Percentiles rank a stretch among this genome's conserved stretches.
phyloP scores from a whole-genome alignment of 2,113 vertebrate genomes.

The Dissostichus mawsoni region DNA sequence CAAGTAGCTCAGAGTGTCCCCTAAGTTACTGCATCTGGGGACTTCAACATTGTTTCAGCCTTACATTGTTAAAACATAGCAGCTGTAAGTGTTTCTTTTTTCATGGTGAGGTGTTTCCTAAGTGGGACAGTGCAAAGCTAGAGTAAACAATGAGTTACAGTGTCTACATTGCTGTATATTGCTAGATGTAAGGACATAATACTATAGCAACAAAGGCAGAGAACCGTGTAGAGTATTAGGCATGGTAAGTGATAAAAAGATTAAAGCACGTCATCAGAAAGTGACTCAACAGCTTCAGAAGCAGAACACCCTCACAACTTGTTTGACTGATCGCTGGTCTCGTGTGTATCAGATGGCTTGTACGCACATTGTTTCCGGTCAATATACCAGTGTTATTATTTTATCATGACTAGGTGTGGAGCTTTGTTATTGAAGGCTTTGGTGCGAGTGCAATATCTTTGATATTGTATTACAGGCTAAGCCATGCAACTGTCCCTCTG shows the following conservation, averaged over 20 bases:
- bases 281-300: constrained; percentile 15
- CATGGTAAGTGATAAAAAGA: constrained; percentile 41
- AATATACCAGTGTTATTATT: constrained; percentile 64
- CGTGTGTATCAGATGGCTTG: constrained; percentile 47
- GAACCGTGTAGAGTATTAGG: constrained; percentile 1
- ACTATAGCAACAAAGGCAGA: neutral
- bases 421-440: constrained; percentile 66
- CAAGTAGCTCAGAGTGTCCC: neutral
- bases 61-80: no score
- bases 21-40: no score
- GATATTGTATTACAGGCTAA: constrained; percentile 70
- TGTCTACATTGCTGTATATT: neutral
- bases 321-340: constrained; percentile 46
- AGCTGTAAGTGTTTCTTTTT: no score
- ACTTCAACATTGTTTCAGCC: no score
- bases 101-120: no score
- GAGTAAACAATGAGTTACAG: neutral
- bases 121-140: no score
- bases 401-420: constrained; percentile 57
- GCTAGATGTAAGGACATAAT: neutral
- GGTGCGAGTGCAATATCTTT: constrained; percentile 62
- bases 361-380: constrained; percentile 50
- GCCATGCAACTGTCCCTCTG: constrained; percentile 56
- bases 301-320: neutral
- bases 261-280: constrained; percentile 9